These are phyloP conservation scores for Crepidodera aurea DNA, from an alignment of 2,888 invertebrate genomes.

Conservation along the genomic window DNA sequence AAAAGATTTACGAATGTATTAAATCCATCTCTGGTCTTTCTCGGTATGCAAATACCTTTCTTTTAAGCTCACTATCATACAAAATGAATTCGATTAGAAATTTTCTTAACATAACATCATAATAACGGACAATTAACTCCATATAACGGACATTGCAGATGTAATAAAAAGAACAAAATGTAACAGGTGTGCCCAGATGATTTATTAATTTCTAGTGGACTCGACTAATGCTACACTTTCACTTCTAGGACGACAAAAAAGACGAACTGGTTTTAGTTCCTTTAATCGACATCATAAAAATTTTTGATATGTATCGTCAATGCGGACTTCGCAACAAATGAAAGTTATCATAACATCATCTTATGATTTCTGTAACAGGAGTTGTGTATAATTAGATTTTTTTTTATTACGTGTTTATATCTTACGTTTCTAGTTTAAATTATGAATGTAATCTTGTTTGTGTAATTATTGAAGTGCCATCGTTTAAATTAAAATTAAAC, in stretches of 20 bases:
- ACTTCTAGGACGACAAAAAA: slow-evolving; percentile 30
- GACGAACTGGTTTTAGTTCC: slow-evolving; percentile 27
- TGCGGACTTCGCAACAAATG: slow-evolving; percentile 6
- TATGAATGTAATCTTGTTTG: too few species aligned
- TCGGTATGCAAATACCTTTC: neutral
- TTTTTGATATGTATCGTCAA: neutral
- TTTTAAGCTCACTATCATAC: neutral
- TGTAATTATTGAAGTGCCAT: too few species aligned
- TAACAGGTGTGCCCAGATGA: slow-evolving; percentile 31
- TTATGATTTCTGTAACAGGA: neutral
- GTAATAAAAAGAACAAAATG: slow-evolving; percentile 21
- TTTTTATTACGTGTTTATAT: neutral
- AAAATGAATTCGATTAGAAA: neutral
- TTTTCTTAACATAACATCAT: neutral
- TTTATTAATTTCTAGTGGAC: slow-evolving; percentile 30
- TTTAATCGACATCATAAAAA: slow-evolving; percentile 4
- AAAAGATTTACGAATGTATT: too few species aligned
- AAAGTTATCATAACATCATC: neutral
- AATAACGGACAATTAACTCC: neutral
- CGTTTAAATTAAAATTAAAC: too few species aligned
- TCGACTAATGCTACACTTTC: slow-evolving; percentile 32
- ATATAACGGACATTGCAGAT: neutral
- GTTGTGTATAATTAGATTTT: neutral
- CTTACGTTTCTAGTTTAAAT: too few species aligned
- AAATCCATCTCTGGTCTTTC: too few species aligned